Evolutionary conservation across 2,888 invertebrate species (phyloP), one percentile per base, ranked within the genome.

Genomic region (Homarus gammarus): DNA sequence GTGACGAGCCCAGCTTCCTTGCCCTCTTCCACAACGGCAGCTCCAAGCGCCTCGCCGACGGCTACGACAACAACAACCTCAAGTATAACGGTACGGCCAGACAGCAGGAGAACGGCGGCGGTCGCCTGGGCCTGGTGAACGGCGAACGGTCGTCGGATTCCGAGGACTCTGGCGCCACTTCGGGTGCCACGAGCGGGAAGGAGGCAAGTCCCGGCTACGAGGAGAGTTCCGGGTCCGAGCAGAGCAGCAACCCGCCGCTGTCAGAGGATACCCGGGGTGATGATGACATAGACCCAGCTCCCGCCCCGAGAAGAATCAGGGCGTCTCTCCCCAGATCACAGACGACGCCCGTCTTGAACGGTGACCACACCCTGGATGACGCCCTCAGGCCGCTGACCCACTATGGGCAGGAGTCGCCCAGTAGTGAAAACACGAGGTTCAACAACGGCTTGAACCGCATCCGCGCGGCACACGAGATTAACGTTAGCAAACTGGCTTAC

Each of bases 161-260:
- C 22, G 91, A 91, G 49, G 91, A 91, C 83, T 91, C 91, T 6
- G 75, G 84, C 18, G 90, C 91, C 51, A 89, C 89, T 12, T 87
- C 87, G 51, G 91, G 89, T 2, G 91, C 89, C 70, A 91, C 91
- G 36, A 87, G 87, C 56, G 91, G 89, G 8, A 91, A 91, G 68
- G 91, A 91, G 61, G 91, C 91, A 12, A 91, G 91, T 70, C 91
- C 91, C 12, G 91, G 91, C 22, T 91, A 87, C 70, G 91, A 89
- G 64, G 91, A 91, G 84, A 90, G 89, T 61, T 89, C 89, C 1
- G 91, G 91, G 27, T 91, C 91, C 10, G 91, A 91, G 61, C 91
- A 90, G 68, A 89, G 89, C 56, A 89, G 90, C 73, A 87, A 87
- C 31, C 78, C 89, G 15, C 87, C 90, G 36, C 72, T 79, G 40